Conservation (phyloP, 2,113 vertebrate genomes). For the Hippocampus mohnikei region DNA sequence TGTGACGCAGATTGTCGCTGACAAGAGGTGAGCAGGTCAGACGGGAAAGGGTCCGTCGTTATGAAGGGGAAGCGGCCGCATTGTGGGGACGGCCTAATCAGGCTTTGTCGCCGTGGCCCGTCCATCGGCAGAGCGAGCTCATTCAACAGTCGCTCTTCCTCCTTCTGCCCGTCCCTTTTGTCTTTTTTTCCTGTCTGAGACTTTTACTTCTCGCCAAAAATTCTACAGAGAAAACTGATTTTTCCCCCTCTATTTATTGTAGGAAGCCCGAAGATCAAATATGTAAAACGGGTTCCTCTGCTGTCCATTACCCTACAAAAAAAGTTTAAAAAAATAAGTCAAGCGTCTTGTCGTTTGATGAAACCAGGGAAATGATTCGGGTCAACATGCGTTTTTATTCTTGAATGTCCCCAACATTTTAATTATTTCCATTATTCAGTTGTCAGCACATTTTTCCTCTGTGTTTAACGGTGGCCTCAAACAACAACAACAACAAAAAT, state of each 20-base stretch:
- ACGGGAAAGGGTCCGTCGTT: slow-evolving; percentile 72
- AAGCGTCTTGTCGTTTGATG: too few relatives aligned
- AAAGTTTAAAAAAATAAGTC: too few relatives aligned
- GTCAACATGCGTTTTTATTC: too few relatives aligned
- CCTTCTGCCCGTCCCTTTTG: slow-evolving; percentile 42
- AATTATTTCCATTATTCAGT: too few relatives aligned
- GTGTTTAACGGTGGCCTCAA: too few relatives aligned
- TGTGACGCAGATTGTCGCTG: slow-evolving; percentile 74
- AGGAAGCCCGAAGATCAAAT: neutral
- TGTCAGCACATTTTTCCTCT: too few relatives aligned
- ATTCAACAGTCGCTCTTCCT: slow-evolving; percentile 32
- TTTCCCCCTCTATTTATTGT: neutral
- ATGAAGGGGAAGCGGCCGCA: slow-evolving; percentile 65
- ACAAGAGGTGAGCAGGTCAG: slow-evolving; percentile 77
- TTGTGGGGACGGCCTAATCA: slow-evolving; percentile 66
- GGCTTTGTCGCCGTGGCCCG: slow-evolving; percentile 48
- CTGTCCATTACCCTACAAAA: too few relatives aligned
- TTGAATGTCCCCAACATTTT: too few relatives aligned
- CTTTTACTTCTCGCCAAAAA: neutral
- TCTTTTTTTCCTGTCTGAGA: slow-evolving; percentile 13
- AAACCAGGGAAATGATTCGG: too few relatives aligned
- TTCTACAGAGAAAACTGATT: neutral
- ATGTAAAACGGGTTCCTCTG: too few relatives aligned
- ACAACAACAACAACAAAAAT: too few relatives aligned
- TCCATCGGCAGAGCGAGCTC: slow-evolving; percentile 42